Evolutionary conservation across 2,797 vertebrate genomes (phyloP).

Genomic region (Brachyalestes nurse): DNA sequence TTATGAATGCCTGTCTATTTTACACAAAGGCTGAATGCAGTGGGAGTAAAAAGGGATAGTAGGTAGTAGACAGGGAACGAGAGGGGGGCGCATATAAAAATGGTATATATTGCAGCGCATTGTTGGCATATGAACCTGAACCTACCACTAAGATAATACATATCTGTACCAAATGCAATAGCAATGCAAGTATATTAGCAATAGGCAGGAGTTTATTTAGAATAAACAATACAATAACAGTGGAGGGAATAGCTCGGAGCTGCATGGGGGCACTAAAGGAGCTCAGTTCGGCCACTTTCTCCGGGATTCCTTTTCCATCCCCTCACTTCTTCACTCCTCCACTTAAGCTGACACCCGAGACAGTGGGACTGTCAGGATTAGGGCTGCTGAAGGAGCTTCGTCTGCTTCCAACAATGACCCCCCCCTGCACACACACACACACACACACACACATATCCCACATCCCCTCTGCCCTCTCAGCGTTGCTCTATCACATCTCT

Average conservation of each 20-base stretch:
- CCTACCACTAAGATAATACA: neutral
- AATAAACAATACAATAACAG: slow-evolving; percentile 4
- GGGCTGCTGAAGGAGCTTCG: slow-evolving; percentile 44
- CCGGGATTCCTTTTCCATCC: slow-evolving; percentile 9
- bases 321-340: slow-evolving; percentile 1
- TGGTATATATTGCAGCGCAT: neutral
- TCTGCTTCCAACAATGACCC: slow-evolving; percentile 42
- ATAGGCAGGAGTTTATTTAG: slow-evolving; percentile 10
- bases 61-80: neutral
- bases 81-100: neutral
- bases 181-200: neutral
- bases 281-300: neutral
- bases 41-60: slow-evolving; percentile 15
- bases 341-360: slow-evolving; percentile 43
- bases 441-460: neutral
- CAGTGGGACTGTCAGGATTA: slow-evolving; percentile 46
- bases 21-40: slow-evolving; percentile 34
- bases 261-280: slow-evolving; percentile 20
- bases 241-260: slow-evolving; percentile 31
- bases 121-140: neutral
- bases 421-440: neutral
- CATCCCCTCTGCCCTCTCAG: slow-evolving; percentile 36
- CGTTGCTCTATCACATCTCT: slow-evolving; percentile 29
- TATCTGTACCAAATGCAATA: neutral
- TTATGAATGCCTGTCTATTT: slow-evolving; percentile 42